These are phyloP conservation scores for Rapana venosa DNA, from an alignment of 2,888 invertebrate genomes.

Conservation along the genomic window DNA sequence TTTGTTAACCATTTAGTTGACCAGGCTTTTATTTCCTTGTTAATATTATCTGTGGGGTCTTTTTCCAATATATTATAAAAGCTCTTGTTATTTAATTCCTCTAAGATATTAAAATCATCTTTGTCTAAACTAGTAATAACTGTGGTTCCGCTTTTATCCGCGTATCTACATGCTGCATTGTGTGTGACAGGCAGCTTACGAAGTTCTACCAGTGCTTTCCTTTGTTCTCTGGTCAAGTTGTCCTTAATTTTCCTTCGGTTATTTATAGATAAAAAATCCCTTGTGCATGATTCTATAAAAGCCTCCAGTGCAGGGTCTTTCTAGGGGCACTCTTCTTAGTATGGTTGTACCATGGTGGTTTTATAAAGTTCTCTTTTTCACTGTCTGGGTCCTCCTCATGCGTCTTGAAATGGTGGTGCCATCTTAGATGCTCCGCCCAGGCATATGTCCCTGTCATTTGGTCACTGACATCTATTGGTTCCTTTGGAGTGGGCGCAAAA, in stretches of 20 bases:
- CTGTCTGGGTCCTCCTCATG: background rate
- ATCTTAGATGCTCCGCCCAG: background rate
- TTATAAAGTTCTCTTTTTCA: background rate
- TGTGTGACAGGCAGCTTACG: background rate
- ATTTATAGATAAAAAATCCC: background rate
- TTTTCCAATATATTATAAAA: background rate
- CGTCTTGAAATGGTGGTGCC: background rate
- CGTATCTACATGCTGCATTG: slow-evolving; percentile 4
- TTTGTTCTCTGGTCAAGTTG: background rate
- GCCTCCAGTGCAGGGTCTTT: background rate
- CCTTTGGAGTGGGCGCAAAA: background rate
- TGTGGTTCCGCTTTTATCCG: background rate
- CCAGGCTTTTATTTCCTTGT: background rate
- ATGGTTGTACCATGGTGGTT: background rate
- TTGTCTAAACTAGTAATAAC: background rate
- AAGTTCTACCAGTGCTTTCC: background rate
- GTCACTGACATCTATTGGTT: background rate
- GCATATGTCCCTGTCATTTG: background rate
- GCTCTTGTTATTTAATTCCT: background rate
- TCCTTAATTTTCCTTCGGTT: background rate
- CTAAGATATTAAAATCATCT: background rate
- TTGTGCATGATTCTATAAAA: background rate
- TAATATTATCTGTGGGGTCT: background rate
- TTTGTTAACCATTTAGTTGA: background rate
- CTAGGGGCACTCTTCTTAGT: background rate